phyloP scores from a whole-genome alignment of 2,888 invertebrate genomes.

The Tenodera sinensis region DNA sequence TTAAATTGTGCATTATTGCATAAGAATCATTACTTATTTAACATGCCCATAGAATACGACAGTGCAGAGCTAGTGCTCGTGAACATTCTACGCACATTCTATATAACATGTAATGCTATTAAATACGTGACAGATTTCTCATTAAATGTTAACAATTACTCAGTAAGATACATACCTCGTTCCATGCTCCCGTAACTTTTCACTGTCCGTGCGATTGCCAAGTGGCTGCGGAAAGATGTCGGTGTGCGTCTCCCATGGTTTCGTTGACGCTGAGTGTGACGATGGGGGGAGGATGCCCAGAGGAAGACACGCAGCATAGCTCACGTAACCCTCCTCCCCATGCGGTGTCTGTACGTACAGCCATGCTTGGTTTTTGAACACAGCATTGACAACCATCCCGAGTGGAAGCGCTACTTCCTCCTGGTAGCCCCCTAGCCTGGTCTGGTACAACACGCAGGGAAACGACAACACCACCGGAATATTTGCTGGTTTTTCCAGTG shows the following conservation, averaged over 20 bases:
- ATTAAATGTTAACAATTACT: no score
- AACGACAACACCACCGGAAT: constrained; percentile 67
- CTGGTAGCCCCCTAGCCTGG: constrained; percentile 37
- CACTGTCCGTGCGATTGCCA: constrained; percentile 74
- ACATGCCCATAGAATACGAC: no score
- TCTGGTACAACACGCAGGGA: constrained; percentile 39
- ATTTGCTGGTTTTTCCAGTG: constrained; percentile 76
- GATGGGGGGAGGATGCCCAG: constrained; percentile 65
- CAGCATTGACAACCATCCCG: constrained; percentile 82
- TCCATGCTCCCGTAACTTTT: constrained; percentile 58
- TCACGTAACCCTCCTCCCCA: constrained; percentile 77
- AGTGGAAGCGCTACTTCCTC: constrained; percentile 51
- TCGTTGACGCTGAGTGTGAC: constrained; percentile 46
- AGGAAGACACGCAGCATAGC: constrained; percentile 72
- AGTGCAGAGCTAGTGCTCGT: no score
- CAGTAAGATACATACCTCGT: constrained; percentile 65
- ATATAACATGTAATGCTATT: no score
- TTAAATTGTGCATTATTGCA: no score
- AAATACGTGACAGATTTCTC: no score
- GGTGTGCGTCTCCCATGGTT: constrained; percentile 74
- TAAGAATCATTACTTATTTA: no score
- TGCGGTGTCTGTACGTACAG: constrained; percentile 82
- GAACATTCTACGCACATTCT: no score
- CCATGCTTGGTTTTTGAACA: constrained; percentile 83
- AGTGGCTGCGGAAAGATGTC: constrained; percentile 73